A percentile compares a stretch with the other conserved stretches of the same genome.
Conservation (phyloP, 2,888 invertebrate genomes). For the Melanostoma scalare region DNA sequence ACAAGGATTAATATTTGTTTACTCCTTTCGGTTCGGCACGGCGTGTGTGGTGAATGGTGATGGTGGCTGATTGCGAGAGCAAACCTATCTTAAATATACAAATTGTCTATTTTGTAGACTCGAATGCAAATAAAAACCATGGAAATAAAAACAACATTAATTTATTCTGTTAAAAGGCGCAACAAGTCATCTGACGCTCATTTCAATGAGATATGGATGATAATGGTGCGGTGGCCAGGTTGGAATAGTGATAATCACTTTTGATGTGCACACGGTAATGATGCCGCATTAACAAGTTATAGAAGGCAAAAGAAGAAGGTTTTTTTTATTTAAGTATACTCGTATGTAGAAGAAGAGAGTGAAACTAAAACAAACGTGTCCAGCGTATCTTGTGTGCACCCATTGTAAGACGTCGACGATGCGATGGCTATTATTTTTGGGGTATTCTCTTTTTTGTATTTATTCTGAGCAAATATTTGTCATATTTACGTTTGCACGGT, state of each 20-base stretch:
- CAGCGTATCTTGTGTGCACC: constrained; percentile 11
- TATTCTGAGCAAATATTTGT: constrained; percentile 66
- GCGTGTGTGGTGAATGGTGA: constrained; percentile 49
- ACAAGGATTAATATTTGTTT: constrained; percentile 73
- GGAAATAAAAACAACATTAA: constrained; percentile 70
- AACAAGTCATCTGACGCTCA: constrained; percentile 63
- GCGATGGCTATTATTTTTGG: constrained; percentile 57
- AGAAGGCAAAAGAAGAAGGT: constrained; percentile 19
- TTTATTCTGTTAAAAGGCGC: constrained; percentile 73
- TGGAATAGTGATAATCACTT: constrained; percentile 67
- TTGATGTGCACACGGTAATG: constrained; percentile 64
- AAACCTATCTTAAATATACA: constrained; percentile 42
- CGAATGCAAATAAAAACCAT: constrained; percentile 69
- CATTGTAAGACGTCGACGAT: background rate
- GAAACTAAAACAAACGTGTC: constrained; percentile 75
- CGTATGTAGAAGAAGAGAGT: constrained; percentile 73
- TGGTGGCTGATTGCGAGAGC: constrained; percentile 55
- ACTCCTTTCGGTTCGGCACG: constrained; percentile 60
- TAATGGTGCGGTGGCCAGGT: constrained; percentile 50
- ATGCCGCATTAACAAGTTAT: constrained; percentile 48
- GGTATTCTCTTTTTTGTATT: constrained; percentile 63
- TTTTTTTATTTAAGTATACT: constrained; percentile 10
- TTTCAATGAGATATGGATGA: constrained; percentile 53
- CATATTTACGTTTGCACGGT: constrained; percentile 59
- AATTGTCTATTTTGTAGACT: constrained; percentile 20